Conservation (phyloP, 2,797 vertebrate genomes). For the Mionectes olivaceus region DNA sequence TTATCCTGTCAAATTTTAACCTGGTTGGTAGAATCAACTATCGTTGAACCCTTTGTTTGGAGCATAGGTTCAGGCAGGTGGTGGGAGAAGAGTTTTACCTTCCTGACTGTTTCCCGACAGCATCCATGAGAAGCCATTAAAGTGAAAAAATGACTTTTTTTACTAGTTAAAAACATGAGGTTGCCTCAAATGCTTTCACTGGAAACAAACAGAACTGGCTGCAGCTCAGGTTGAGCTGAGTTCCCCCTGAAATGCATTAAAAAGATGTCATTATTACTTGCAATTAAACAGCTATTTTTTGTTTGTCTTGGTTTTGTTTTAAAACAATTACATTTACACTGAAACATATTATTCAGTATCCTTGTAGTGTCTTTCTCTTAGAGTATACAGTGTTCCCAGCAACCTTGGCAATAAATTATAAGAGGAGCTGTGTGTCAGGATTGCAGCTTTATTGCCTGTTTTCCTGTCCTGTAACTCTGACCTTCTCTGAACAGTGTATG, state of each 20-base stretch:
- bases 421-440: background rate
- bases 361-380: background rate
- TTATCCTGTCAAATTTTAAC: background rate
- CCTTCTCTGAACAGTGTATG: background rate
- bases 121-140: background rate
- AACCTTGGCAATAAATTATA: background rate
- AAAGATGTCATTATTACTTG: background rate
- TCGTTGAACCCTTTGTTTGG: background rate
- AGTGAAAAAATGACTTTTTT: background rate
- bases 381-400: background rate
- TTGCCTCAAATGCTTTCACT: background rate
- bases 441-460: background rate
- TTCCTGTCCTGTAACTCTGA: background rate
- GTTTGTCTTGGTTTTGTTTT: background rate
- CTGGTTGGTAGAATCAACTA: background rate
- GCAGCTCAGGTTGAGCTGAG: background rate
- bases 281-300: background rate
- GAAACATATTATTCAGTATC: background rate
- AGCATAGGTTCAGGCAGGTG: background rate
- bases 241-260: background rate
- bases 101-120: background rate
- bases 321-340: background rate
- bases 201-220: background rate
- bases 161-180: fast-evolving
- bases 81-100: background rate